Base-by-base conservation (phyloP, 2,797 vertebrate species). In the Lepilemur ruficaudatus region DNA sequence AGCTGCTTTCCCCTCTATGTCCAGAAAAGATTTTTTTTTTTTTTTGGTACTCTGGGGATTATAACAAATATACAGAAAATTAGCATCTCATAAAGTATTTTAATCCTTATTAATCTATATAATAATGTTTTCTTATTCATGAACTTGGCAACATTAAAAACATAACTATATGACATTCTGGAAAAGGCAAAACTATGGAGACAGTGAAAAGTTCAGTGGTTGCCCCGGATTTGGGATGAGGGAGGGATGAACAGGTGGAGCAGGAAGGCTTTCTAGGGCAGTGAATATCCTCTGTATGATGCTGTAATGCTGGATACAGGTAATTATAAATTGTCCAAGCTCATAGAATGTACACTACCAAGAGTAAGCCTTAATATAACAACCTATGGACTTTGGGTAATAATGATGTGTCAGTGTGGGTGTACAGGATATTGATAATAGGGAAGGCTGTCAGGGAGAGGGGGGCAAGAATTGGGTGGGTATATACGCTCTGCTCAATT, bases 81-180 rank as follows among this genome's bases (percentile, higher is more conserved):
- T 95, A 90, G 2, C 23, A 97, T 96, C 84, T 82, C 46, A 73
- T 70, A 61, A 91, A 67, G 32, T 80, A 89, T 97, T 95, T 96
- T 95, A 75, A 95, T 93, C 55, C 8, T 41, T 95, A 43, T 89
- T 89, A 82, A 80, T 92, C 38, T 82, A 5, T 86, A 48, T 70
- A 93, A 55, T 50, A 95, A 87, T 93, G 8, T 79, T 96, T 96
- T 92, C 43, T 87, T 93, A 88, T 59, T 95, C 38, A 38, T 55
- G 2, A 75, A 22, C 43, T 89, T 97, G 81, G 28, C 35, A 57
- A 69, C 30, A 63, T 17, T 91, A 20, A 85, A 94, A 93, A 85
- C 20, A 55, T 1, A 57, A 22, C 59, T 32, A 7, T 23, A 28
- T 75, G 72, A 75, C n/a, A 69, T 86, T 43, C 67, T 70, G 23